Evolutionary conservation across 2,113 vertebrate species (phyloP).

Genomic region (Meleagris gallopavo): DNA sequence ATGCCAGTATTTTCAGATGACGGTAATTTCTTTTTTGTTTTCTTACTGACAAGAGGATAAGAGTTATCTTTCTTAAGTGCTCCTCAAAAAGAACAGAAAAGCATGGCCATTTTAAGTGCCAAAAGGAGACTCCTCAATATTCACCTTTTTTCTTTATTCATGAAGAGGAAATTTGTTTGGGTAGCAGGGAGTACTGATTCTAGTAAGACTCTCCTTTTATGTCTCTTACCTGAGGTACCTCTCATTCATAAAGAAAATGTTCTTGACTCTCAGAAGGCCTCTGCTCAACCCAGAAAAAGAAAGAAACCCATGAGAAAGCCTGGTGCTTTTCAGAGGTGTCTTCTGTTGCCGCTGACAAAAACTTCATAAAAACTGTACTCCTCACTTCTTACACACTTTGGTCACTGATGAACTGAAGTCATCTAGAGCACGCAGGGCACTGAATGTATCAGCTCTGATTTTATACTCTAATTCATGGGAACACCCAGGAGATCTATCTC

Average conservation of each 20-base stretch:
- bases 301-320: neutral
- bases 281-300: neutral
- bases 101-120: neutral
- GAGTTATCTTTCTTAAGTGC: neutral
- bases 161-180: neutral
- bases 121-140: neutral
- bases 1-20: conserved; percentile 6
- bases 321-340: neutral
- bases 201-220: neutral
- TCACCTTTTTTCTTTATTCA: neutral
- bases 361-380: neutral
- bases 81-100: neutral
- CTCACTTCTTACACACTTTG: neutral
- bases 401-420: neutral
- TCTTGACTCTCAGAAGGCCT: neutral
- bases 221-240: neutral
- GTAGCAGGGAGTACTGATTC: neutral
- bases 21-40: conserved; percentile 6
- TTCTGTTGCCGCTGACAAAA: no score
- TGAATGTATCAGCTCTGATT: neutral
- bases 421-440: neutral
- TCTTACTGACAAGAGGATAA: neutral
- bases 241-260: neutral
- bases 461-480: neutral
- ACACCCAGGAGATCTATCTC: neutral